These are phyloP conservation scores for Bombus waltoni DNA, from an alignment of 1,140 invertebrate species.

Conservation along the genomic window DNA sequence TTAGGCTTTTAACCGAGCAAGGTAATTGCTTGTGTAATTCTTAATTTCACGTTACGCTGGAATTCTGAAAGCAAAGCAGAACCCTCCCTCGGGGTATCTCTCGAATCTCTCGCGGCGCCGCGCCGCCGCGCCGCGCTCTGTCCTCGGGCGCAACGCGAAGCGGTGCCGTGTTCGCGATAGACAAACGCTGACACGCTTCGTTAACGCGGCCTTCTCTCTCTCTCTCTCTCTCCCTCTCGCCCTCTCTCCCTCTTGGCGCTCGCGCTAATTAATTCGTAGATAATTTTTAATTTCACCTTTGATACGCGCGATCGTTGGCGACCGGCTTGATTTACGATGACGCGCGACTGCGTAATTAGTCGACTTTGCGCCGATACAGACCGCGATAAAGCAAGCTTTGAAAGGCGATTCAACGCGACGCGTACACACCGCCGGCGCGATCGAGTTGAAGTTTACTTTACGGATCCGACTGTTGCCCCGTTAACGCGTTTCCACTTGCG, in stretches of 20 bases:
- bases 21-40: constrained; percentile 82
- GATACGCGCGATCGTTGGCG: not conserved
- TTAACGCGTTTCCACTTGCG: not conserved
- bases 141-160: not conserved
- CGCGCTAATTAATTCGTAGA: constrained; percentile 75
- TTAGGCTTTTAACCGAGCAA: constrained; percentile 73
- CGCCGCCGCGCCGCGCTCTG: too few relatives aligned
- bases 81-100: constrained; percentile 13
- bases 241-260: constrained; percentile 1
- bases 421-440: too few relatives aligned
- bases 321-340: constrained; percentile 46
- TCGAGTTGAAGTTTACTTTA: too few relatives aligned
- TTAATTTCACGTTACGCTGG: constrained; percentile 81
- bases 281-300: constrained; percentile 61
- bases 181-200: constrained; percentile 76
- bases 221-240: not conserved
- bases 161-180: constrained; percentile 56
- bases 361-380: not conserved
- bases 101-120: constrained; percentile 14
- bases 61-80: constrained; percentile 73
- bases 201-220: constrained; percentile 57
- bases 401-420: not conserved
- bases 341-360: not conserved
- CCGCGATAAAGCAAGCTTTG: not conserved
- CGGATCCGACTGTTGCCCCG: not conserved